phyloP scores from a whole-genome alignment of 2,888 invertebrate genomes.

The Diarsia dahlii region DNA sequence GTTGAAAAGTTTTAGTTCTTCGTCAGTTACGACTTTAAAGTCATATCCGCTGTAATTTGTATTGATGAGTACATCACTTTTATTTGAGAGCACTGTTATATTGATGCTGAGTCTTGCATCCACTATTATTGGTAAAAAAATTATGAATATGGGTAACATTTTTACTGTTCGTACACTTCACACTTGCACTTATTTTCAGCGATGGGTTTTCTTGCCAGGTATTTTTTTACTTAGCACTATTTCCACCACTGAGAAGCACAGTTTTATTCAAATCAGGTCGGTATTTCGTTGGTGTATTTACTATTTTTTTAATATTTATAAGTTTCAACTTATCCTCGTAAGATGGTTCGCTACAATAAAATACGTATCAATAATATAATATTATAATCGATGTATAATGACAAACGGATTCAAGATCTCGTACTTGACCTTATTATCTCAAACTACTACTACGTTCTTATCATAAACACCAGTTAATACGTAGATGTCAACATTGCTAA shows the following conservation, averaged over 20 bases:
- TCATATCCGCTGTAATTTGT: constrained; percentile 72
- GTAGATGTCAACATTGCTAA: constrained; percentile 7
- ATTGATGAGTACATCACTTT: constrained; percentile 63
- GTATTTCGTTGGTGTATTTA: not conserved
- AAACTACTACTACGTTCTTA: not conserved
- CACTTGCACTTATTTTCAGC: not conserved
- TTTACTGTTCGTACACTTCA: not conserved
- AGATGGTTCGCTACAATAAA: constrained; percentile 5
- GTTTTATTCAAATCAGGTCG: not conserved
- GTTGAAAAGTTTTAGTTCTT: constrained; percentile 78
- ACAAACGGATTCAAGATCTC: constrained; percentile 27
- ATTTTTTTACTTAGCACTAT: constrained; percentile 1
- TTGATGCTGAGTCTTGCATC: constrained; percentile 73
- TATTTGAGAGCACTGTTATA: constrained; percentile 70
- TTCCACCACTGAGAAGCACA: not conserved
- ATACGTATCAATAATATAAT: constrained; percentile 26
- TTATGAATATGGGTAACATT: constrained; percentile 37
- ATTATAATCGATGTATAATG: constrained; percentile 24
- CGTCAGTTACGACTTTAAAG: constrained; percentile 74
- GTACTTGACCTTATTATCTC: constrained; percentile 61
- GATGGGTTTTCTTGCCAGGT: not conserved
- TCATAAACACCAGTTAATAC: constrained; percentile 5
- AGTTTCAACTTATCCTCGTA: not conserved
- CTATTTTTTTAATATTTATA: not conserved
- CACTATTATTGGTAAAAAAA: constrained; percentile 37